Conservation (phyloP, 1,140 invertebrate species). For the Ephestia elutella region DNA sequence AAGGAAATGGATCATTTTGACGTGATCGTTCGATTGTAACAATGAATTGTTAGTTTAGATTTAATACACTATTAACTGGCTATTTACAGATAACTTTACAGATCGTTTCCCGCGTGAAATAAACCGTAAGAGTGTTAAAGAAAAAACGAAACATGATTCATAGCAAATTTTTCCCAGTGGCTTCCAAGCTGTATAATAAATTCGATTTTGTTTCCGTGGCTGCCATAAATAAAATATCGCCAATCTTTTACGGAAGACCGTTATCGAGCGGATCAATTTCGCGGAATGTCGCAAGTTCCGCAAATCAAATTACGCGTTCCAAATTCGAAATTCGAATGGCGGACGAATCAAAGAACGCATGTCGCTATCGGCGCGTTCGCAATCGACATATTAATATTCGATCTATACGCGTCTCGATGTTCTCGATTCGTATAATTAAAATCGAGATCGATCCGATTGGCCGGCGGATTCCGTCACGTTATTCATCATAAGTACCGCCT, state of each 20-base stretch:
- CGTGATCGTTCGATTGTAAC: slow-evolving; percentile 32
- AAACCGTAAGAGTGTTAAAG: neutral
- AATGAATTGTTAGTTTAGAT: slow-evolving; percentile 34
- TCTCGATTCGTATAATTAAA: slow-evolving; percentile 69
- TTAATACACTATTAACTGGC: slow-evolving; percentile 15
- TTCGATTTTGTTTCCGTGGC: slow-evolving; percentile 35
- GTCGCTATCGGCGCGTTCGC: slow-evolving; percentile 45
- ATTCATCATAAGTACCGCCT: slow-evolving; percentile 55
- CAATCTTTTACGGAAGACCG: slow-evolving; percentile 46
- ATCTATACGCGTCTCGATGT: slow-evolving; percentile 55
- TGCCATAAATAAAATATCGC: slow-evolving; percentile 35
- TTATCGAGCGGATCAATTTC: slow-evolving; percentile 53
- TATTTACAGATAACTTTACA: neutral
- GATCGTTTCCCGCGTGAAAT: neutral
- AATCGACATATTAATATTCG: slow-evolving; percentile 69
- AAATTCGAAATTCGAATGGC: slow-evolving; percentile 33
- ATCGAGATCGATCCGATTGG: slow-evolving; percentile 66
- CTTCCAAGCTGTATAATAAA: slow-evolving; percentile 16
- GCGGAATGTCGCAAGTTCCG: slow-evolving; percentile 48
- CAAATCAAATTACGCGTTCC: slow-evolving; percentile 57
- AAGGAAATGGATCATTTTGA: slow-evolving; percentile 51
- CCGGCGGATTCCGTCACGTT: slow-evolving; percentile 62
- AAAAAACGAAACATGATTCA: neutral
- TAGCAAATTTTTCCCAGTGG: neutral
- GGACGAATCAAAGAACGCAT: slow-evolving; percentile 47